phyloP scores from a whole-genome alignment of 2,888 invertebrate species.

The Erebia epiphron region DNA sequence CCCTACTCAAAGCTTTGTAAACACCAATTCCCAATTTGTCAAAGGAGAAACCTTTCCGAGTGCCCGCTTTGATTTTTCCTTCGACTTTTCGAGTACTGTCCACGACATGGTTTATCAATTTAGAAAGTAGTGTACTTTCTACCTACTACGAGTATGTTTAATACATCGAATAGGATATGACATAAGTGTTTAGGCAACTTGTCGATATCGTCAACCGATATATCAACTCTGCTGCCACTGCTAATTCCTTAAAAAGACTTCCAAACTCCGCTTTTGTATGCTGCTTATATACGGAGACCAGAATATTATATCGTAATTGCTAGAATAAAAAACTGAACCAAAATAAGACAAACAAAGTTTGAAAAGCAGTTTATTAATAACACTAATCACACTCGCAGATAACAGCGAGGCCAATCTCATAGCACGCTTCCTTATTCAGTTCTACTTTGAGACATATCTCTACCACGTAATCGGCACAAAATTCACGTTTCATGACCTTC shows the following conservation, averaged over 20 bases:
- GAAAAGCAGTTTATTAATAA: not conserved
- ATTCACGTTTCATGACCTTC: conserved; percentile 52
- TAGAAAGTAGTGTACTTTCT: conserved; percentile 60
- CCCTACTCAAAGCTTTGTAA: conserved; percentile 20
- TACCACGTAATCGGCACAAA: conserved; percentile 53
- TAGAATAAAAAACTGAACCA: too few relatives aligned
- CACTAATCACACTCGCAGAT: conserved; percentile 3
- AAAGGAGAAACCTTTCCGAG: conserved; percentile 48
- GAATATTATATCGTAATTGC: too few relatives aligned
- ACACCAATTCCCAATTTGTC: conserved; percentile 45
- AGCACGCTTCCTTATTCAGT: conserved; percentile 46
- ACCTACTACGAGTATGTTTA: too few relatives aligned
- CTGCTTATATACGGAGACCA: too few relatives aligned
- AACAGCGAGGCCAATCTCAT: conserved; percentile 42
- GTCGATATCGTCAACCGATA: too few relatives aligned
- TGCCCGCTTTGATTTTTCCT: conserved; percentile 65
- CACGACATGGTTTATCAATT: conserved; percentile 71
- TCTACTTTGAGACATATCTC: conserved; percentile 40
- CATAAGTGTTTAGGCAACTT: too few relatives aligned
- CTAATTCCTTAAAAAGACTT: too few relatives aligned
- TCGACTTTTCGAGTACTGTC: conserved; percentile 56
- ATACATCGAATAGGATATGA: too few relatives aligned
- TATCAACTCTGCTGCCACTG: too few relatives aligned
- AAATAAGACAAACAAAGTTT: too few relatives aligned
- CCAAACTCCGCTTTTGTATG: too few relatives aligned